Conservation (phyloP, 2,797 vertebrate genomes). For the Rhyacichthys aspro region DNA sequence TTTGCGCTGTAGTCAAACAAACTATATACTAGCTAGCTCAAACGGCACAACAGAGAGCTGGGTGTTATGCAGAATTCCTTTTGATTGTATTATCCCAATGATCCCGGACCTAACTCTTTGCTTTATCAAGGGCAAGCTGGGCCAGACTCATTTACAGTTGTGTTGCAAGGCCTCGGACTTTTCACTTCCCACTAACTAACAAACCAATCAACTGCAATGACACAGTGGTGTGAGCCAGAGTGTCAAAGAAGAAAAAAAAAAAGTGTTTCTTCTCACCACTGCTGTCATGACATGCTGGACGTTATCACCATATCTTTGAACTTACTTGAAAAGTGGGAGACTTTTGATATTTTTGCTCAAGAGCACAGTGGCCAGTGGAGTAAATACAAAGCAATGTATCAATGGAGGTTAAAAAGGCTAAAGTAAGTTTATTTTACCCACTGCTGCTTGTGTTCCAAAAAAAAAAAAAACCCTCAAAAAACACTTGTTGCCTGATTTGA, state of each 20-base stretch:
- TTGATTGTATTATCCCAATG: constrained; percentile 13
- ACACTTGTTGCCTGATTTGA: no score
- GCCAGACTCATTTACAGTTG: constrained; percentile 29
- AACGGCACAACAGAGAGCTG: constrained; percentile 5
- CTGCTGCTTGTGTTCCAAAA: no score
- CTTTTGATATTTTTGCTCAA: constrained; percentile 25
- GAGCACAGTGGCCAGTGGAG: constrained; percentile 12
- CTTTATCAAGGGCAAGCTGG: constrained; percentile 7
- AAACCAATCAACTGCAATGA: constrained; percentile 48
- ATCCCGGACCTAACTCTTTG: constrained; percentile 10
- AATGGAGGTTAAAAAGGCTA: no score
- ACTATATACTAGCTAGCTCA: constrained; percentile 23
- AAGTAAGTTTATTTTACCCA: no score
- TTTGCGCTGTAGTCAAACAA: constrained; percentile 5
- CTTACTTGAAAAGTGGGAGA: constrained; percentile 25
- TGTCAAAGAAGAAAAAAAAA: constrained; percentile 11
- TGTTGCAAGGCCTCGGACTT: constrained; percentile 16
- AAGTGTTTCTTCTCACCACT: constrained; percentile 5
- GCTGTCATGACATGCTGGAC: constrained; percentile 8
- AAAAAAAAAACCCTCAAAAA: no score
- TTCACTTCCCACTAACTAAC: constrained; percentile 39
- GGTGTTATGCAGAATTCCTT: constrained; percentile 7
- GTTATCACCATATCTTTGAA: constrained; percentile 30
- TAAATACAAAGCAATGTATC: constrained; percentile 27
- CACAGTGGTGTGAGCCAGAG: constrained; percentile 30